Base-by-base conservation (phyloP, 2,797 vertebrate genomes). In the Meriones psammophilus region DNA sequence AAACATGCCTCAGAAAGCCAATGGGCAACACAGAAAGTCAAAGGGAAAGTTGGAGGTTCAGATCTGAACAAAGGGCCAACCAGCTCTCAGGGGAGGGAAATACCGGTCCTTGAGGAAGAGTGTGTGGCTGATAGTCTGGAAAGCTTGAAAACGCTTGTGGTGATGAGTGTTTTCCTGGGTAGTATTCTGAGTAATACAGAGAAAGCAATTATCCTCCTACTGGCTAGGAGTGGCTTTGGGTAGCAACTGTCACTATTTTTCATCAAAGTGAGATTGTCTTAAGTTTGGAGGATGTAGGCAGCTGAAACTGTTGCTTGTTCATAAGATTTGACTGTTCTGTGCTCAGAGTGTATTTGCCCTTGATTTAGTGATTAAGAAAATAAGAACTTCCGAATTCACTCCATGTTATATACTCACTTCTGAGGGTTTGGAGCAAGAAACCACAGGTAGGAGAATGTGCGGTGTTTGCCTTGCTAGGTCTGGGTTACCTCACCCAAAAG, bases 261-360 rank as follows among this genome's bases (percentile, higher is more conserved):
- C 24, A 73, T 95, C 62, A 20, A 71, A 56, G 50, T 58, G 28
- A 1, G 46, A 71, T 39, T 28, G 66, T n/a, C 66, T n/a, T 71
- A 58, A 73, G 39, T 17, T 39, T 73, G 68, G 33, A 8, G 8
- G 8, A 58, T 89, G 33, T 33, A 73, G 28, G 85, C 50, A 28
- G 24, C n/a, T 7, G 26, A 58, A 39, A 15, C 15, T 39, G 58
- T 60, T 95, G 17, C 4, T 83, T 83, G 5, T 86, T 76, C 39
- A 84, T 73, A 85, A 77, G 88, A 85, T 84, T 94, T 76, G 87
- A 84, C 87, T 95, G 58, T 68, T 94, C 22, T 96, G 50, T n/a
- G 20, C 85, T 71, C n/a, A 18, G n/a, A 39, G 24, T 24, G 18
- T 73, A 18, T n/a, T 28, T 58, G 26, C 12, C 50, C 71, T 58